phyloP scores from a whole-genome alignment of 1,140 invertebrate species.

The Battus philenor region DNA sequence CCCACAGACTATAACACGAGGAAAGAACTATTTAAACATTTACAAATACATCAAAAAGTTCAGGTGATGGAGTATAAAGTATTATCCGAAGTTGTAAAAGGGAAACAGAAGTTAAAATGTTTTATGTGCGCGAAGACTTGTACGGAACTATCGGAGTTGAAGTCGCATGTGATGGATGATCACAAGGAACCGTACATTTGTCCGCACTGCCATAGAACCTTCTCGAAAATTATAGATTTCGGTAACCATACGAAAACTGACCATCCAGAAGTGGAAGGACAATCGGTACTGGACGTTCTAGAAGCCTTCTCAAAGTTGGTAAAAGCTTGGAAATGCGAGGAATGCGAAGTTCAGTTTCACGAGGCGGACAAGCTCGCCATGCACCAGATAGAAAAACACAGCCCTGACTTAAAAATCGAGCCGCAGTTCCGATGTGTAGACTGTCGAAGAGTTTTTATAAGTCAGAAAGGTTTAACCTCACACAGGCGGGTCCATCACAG shows the following conservation, averaged over 20 bases:
- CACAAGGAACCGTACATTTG: constrained; percentile 59
- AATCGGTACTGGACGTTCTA: constrained; percentile 59
- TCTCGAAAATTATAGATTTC: constrained; percentile 61
- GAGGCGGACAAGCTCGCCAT: constrained; percentile 60
- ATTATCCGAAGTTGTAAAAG: constrained; percentile 56
- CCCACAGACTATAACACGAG: constrained; percentile 58
- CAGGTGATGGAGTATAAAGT: constrained; percentile 67
- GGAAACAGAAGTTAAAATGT: constrained; percentile 56
- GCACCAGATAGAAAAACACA: constrained; percentile 61
- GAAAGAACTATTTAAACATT: constrained; percentile 62
- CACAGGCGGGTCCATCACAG: constrained; percentile 57
- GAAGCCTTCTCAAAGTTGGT: constrained; percentile 62
- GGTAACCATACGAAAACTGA: constrained; percentile 54
- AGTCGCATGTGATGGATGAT: constrained; percentile 58
- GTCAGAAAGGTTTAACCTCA: constrained; percentile 54
- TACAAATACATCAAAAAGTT: constrained; percentile 60
- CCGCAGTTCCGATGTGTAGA: constrained; percentile 55
- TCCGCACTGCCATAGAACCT: constrained; percentile 45
- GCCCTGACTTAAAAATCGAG: constrained; percentile 44
- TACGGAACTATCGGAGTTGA: constrained; percentile 49
- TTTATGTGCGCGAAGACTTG: constrained; percentile 57
- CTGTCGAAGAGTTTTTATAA: constrained; percentile 57
- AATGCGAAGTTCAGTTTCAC: constrained; percentile 62
- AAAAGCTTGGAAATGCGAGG: constrained; percentile 65
- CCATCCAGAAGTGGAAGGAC: constrained; percentile 56